Conservation (phyloP, 1,140 invertebrate species). For the Chrysomallon squamiferum region DNA sequence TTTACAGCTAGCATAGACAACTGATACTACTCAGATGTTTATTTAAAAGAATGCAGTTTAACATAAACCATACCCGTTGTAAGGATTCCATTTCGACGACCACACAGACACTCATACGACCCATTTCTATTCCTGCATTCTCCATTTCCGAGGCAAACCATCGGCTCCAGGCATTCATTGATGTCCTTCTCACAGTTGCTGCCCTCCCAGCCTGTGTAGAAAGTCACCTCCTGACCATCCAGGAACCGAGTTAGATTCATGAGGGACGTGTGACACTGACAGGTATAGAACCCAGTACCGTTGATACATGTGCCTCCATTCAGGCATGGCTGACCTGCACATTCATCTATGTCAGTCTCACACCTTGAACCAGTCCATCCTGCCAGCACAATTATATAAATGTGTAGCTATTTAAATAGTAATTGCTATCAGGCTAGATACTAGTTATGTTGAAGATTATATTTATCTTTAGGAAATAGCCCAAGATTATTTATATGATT, state of each 20-base stretch:
- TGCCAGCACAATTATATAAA: neutral
- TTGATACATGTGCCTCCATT: conserved; percentile 39
- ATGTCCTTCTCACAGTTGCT: conserved; percentile 45
- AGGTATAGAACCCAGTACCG: conserved; percentile 69
- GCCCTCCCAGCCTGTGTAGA: conserved; percentile 33
- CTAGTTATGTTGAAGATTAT: neutral
- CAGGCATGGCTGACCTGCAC: conserved; percentile 29
- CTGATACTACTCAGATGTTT: too few species aligned
- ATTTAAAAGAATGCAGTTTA: too few species aligned
- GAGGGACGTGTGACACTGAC: conserved; percentile 72
- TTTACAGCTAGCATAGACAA: too few species aligned
- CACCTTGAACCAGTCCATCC: conserved; percentile 33
- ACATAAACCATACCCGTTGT: too few species aligned
- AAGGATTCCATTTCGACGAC: neutral
- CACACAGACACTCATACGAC: conserved; percentile 23
- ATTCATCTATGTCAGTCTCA: conserved; percentile 33
- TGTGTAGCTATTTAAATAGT: too few species aligned
- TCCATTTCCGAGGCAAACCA: conserved; percentile 38
- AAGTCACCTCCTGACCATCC: conserved; percentile 16
- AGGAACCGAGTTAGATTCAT: conserved; percentile 3
- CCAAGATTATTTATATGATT: neutral
- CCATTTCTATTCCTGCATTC: conserved; percentile 33
- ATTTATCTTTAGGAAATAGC: neutral
- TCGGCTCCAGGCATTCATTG: conserved; percentile 36
- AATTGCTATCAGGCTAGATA: neutral